Evolutionary conservation across 2,113 vertebrate species (phyloP).

Genomic region (Sterrhoptilus dennistouni): DNA sequence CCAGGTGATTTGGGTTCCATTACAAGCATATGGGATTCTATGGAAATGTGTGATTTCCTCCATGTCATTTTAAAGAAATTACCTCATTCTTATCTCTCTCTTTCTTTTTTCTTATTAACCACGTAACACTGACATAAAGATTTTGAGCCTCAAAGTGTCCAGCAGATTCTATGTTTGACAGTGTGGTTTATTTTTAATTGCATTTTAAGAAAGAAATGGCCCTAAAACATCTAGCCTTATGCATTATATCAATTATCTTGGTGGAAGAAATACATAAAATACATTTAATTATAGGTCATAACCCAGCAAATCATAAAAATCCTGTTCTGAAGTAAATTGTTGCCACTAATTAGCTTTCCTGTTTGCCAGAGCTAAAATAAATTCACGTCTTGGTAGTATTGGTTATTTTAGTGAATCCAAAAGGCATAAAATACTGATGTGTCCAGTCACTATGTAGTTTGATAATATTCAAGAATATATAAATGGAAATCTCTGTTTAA

Average conservation of each 20-base stretch:
- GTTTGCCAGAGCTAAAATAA: constrained; percentile 65
- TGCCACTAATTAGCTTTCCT: constrained; percentile 73
- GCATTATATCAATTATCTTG: constrained; percentile 71
- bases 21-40: neutral
- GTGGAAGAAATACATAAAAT: constrained; percentile 71
- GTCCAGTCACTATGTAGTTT: neutral
- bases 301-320: constrained; percentile 74
- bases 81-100: neutral
- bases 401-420: constrained; percentile 45
- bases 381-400: constrained; percentile 62
- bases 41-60: neutral
- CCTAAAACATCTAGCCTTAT: constrained; percentile 60
- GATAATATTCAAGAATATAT: neutral
- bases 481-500: neutral
- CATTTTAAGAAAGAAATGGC: constrained; percentile 54
- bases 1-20: neutral
- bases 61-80: constrained; percentile 24
- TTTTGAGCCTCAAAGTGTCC: constrained; percentile 53
- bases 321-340: constrained; percentile 71
- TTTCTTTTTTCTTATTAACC: neutral
- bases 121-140: constrained; percentile 40
- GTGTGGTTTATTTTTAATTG: constrained; percentile 67
- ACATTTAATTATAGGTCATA: constrained; percentile 76
- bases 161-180: constrained; percentile 49
- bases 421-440: neutral